A percentile compares a stretch with the other conserved stretches of the same genome.
phyloP scores from a whole-genome alignment of 2,888 invertebrate species.

The Netelia fuscicornis region DNA sequence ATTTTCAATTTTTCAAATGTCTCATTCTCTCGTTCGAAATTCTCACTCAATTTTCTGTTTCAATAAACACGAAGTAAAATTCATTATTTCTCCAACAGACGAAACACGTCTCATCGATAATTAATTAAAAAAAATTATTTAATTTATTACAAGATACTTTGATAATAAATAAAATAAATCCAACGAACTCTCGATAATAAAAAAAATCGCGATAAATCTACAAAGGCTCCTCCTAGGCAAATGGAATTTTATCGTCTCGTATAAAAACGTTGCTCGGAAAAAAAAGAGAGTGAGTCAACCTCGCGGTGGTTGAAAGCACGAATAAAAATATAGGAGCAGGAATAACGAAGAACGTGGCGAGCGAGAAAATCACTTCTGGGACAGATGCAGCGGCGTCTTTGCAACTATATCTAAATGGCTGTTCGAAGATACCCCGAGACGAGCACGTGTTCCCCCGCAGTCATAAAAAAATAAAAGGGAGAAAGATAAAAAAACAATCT shows the following conservation, averaged over 20 bases:
- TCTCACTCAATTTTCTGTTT: not conserved
- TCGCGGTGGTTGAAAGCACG: slow-evolving; percentile 3
- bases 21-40: not conserved
- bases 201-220: not conserved
- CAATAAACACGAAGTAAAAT: not conserved
- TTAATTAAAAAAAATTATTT: too few relatives aligned
- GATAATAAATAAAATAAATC: too few relatives aligned
- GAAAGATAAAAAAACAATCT: not conserved
- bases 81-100: too few relatives aligned
- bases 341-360: slow-evolving; percentile 4
- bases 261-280: slow-evolving; percentile 1
- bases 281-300: slow-evolving; percentile 14
- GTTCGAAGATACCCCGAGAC: slow-evolving; percentile 24
- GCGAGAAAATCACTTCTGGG: slow-evolving; percentile 38
- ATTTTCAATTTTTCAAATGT: not conserved
- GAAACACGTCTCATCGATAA: too few relatives aligned
- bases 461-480: not conserved
- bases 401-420: slow-evolving; percentile 42
- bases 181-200: not conserved
- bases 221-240: slow-evolving; percentile 10
- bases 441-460: slow-evolving; percentile 21
- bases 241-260: not conserved
- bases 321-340: slow-evolving; percentile 43
- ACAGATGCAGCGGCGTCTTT: slow-evolving; percentile 15
- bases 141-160: too few relatives aligned